A percentile compares a stretch with the other conserved stretches of the same genome.
Evolutionary conservation across 2,113 vertebrate genomes (phyloP).

Genomic region (Microcebus ravelobensis): DNA sequence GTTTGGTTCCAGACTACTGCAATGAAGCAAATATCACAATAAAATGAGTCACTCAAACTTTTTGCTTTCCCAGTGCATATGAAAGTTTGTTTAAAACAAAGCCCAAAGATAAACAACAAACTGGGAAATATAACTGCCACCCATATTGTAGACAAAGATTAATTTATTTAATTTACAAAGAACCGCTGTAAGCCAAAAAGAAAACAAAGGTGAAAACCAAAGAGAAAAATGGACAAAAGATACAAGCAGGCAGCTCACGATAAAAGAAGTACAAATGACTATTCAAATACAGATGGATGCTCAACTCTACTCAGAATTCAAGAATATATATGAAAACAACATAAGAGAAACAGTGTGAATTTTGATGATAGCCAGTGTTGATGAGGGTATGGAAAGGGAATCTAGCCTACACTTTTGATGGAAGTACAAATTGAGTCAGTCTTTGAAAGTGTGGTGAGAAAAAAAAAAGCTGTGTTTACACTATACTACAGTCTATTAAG

Average conservation of each 20-base stretch:
- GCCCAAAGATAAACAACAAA: background rate
- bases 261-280: background rate
- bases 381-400: background rate
- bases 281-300: background rate
- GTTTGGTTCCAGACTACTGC: background rate
- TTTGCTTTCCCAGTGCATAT: background rate
- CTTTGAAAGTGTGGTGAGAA: background rate
- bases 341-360: background rate
- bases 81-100: background rate
- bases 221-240: background rate
- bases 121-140: background rate
- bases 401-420: background rate
- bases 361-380: background rate
- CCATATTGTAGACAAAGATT: background rate
- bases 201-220: background rate
- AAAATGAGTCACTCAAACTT: background rate
- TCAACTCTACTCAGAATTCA: background rate
- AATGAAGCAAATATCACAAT: background rate
- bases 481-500: background rate
- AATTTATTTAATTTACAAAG: constrained; percentile 12
- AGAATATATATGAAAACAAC: background rate
- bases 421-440: background rate
- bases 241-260: background rate
- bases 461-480: background rate
- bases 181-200: background rate